Percentiles rank a stretch among this genome's conserved stretches.
phyloP scores from a whole-genome alignment of 2,113 vertebrate species.

The Macroglossus sobrinus region DNA sequence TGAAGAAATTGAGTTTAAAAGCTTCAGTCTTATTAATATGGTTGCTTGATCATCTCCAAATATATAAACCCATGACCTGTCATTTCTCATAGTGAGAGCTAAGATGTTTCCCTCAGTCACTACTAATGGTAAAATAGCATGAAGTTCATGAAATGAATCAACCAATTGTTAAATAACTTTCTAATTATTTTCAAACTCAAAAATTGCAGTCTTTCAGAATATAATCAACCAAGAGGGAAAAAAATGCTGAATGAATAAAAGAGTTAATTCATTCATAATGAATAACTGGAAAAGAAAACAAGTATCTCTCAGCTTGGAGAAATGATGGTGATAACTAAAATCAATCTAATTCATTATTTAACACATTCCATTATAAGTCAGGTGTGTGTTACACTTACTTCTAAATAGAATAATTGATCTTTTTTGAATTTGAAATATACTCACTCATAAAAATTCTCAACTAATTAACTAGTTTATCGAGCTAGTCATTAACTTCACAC shows the following conservation, averaged over 20 bases:
- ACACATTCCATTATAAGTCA: constrained; percentile 1
- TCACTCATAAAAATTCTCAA: background rate
- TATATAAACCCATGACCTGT: background rate
- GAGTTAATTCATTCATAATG: constrained; percentile 45
- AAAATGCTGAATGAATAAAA: constrained; percentile 47
- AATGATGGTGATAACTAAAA: constrained; percentile 60
- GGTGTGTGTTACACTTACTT: constrained; percentile 59
- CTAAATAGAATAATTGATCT: constrained; percentile 71
- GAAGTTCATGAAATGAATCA: background rate
- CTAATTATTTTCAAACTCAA: constrained; percentile 43
- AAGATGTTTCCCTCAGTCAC: background rate
- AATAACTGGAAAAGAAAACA: constrained; percentile 41
- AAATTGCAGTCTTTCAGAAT: constrained; percentile 4
- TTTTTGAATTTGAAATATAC: constrained; percentile 56
- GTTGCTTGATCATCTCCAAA: background rate
- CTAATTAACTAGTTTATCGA: constrained; percentile 21
- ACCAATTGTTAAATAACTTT: background rate
- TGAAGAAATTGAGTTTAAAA: background rate
- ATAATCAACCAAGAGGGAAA: constrained; percentile 16
- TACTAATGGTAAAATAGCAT: background rate
- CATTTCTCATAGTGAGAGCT: background rate
- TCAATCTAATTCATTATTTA: constrained; percentile 68
- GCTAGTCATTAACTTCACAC: background rate
- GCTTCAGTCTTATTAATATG: background rate
- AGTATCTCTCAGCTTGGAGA: constrained; percentile 42